Percentiles rank a stretch among this genome's conserved stretches.
Conservation (phyloP, 2,797 vertebrate species). For the Garrulus glandarius region DNA sequence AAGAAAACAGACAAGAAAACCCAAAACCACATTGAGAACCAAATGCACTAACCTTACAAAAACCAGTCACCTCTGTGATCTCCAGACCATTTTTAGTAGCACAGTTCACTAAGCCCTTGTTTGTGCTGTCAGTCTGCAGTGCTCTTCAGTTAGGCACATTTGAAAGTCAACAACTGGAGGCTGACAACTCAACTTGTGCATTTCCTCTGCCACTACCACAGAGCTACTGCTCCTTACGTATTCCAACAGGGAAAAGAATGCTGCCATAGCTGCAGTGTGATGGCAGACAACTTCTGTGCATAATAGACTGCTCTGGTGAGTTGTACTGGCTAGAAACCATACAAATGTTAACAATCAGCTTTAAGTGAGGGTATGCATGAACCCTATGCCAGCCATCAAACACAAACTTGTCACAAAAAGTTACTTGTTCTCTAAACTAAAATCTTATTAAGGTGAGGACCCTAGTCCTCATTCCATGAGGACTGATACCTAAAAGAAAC, state of each 20-base stretch:
- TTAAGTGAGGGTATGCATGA: background rate
- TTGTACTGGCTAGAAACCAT: background rate
- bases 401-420: background rate
- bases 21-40: background rate
- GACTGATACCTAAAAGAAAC: background rate
- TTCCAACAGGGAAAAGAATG: background rate
- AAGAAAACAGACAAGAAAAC: background rate
- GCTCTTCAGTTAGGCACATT: background rate
- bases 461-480: background rate
- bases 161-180: background rate
- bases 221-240: rapidly evolving
- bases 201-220: background rate
- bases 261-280: background rate
- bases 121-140: background rate
- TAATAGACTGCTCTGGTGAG: background rate
- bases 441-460: background rate
- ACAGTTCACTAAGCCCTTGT: background rate
- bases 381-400: background rate
- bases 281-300: rapidly evolving
- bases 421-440: background rate
- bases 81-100: background rate
- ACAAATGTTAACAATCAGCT: background rate
- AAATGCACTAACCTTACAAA: background rate
- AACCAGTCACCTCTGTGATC: background rate
- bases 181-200: background rate